These are phyloP conservation scores for Zelleria hepariella DNA, from an alignment of 2,888 invertebrate species.

Conservation along the genomic window DNA sequence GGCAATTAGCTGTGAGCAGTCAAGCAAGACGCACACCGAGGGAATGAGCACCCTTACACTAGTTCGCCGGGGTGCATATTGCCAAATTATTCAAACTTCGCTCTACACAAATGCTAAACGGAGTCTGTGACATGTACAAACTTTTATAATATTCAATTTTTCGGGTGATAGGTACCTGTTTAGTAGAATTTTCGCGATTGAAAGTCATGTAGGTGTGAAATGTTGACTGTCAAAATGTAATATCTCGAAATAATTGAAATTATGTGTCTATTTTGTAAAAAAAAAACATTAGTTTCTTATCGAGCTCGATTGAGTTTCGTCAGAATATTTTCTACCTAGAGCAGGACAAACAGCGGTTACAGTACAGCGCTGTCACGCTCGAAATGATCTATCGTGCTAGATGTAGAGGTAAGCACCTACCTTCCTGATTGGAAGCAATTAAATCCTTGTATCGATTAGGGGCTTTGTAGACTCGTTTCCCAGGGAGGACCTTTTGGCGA, in stretches of 20 bases:
- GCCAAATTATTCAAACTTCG: neutral
- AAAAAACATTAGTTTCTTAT: too few species aligned
- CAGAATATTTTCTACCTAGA: too few species aligned
- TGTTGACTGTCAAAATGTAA: too few species aligned
- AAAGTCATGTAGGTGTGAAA: too few species aligned
- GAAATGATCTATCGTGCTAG: neutral
- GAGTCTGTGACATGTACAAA: too few species aligned
- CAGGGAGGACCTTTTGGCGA: neutral
- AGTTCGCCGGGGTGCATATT: neutral
- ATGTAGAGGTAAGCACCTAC: neutral
- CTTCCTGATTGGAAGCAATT: neutral
- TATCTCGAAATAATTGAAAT: too few species aligned
- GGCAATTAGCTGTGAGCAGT: neutral
- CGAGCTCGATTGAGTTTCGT: too few species aligned
- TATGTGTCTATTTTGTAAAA: neutral
- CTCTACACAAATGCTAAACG: neutral
- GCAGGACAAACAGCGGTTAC: too few species aligned
- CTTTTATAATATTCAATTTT: too few species aligned
- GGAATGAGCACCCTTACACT: neutral
- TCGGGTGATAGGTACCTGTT: too few species aligned
- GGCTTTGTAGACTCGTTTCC: neutral
- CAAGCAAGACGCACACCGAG: neutral
- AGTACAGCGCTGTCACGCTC: too few species aligned
- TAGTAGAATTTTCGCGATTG: too few species aligned
- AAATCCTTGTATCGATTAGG: neutral